These are phyloP conservation scores for Poliocrania exsul DNA, from an alignment of 2,797 vertebrate species.

Conservation along the genomic window DNA sequence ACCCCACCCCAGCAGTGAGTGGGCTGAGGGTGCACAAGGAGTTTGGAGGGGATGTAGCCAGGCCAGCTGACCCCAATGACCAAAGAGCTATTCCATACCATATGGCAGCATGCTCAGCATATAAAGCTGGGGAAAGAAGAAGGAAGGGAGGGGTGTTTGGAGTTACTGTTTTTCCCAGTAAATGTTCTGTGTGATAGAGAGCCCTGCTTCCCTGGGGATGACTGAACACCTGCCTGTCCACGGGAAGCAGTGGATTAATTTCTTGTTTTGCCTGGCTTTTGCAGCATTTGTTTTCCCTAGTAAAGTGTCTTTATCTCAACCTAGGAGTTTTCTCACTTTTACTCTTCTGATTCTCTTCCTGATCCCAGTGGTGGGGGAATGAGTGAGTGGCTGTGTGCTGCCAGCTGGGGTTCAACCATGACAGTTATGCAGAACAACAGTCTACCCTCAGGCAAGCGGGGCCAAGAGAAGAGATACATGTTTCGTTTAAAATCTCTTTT, in stretches of 20 bases:
- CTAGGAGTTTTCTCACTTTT: neutral
- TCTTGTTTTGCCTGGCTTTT: neutral
- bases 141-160: accelerated
- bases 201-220: neutral
- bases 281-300: neutral
- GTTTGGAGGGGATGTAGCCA: neutral
- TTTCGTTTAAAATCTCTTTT: neutral
- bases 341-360: neutral
- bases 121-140: neutral
- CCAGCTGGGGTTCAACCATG: neutral
- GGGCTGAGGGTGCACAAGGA: neutral
- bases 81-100: neutral
- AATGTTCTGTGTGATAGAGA: neutral
- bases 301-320: neutral
- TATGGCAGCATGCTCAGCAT: neutral
- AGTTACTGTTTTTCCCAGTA: neutral
- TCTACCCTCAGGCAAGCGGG: neutral
- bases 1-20: neutral
- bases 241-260: neutral
- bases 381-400: neutral
- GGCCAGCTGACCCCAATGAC: neutral
- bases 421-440: neutral
- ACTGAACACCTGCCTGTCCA: neutral
- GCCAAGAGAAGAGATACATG: neutral
- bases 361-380: neutral